Evolutionary conservation across 2,888 invertebrate species (phyloP).

Genomic region (Leucophenga montana): DNA sequence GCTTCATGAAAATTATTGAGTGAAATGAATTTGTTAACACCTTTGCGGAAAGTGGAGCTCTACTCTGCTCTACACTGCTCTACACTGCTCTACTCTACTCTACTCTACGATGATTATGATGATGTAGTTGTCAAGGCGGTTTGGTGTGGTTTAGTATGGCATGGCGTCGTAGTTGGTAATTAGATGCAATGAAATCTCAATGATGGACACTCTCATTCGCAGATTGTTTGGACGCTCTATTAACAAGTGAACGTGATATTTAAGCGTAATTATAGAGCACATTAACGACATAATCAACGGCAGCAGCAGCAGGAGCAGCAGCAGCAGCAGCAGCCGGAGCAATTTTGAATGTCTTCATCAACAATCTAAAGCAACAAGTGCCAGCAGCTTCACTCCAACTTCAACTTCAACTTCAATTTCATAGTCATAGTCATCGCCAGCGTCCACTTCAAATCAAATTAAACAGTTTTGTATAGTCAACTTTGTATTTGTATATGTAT

Average conservation of each 20-base stretch:
- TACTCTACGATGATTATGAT: not conserved
- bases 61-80: not conserved
- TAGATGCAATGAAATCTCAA: conserved; percentile 28
- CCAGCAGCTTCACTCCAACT: conserved; percentile 7
- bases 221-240: conserved; percentile 52
- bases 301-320: too few relatives aligned
- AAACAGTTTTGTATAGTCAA: not conserved
- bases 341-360: conserved; percentile 27
- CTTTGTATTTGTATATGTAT: conserved; percentile 9
- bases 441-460: conserved; percentile 18
- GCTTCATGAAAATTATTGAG: conserved; percentile 54
- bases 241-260: conserved; percentile 58
- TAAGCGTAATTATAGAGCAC: conserved; percentile 56
- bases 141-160: conserved; percentile 45
- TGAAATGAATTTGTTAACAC: conserved; percentile 68
- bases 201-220: conserved; percentile 3
- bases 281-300: conserved; percentile 6
- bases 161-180: conserved; percentile 40
- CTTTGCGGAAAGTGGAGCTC: conserved; percentile 38
- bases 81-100: not conserved
- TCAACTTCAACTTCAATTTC: conserved; percentile 8
- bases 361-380: not conserved
- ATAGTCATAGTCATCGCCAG: not conserved
- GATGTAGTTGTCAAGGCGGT: conserved; percentile 33
- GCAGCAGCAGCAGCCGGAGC: conserved; percentile 2